Conservation (phyloP, 2,113 vertebrate species). For the Clarias gariepinus region DNA sequence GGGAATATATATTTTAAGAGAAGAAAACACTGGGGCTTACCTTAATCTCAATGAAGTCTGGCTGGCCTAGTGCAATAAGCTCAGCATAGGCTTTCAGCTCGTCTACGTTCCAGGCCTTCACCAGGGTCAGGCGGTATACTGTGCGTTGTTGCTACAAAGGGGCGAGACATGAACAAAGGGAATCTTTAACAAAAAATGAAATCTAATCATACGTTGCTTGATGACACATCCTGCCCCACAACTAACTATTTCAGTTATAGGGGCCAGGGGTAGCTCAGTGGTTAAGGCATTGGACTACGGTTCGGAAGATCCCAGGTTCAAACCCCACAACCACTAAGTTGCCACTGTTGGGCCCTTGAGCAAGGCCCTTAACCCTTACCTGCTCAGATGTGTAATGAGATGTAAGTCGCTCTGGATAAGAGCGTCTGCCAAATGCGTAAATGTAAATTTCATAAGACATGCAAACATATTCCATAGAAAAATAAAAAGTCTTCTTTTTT, state of each 20-base stretch:
- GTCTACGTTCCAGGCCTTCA: slow-evolving; percentile 96
- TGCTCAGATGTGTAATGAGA: no score
- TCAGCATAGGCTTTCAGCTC: slow-evolving; percentile 88
- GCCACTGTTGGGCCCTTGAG: no score
- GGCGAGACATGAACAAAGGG: background rate
- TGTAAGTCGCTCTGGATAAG: no score
- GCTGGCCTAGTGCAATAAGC: slow-evolving; percentile 83
- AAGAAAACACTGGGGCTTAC: slow-evolving; percentile 65
- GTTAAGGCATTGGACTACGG: no score
- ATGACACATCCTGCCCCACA: background rate
- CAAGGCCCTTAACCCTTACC: no score
- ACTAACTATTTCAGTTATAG: background rate
- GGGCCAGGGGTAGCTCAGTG: no score
- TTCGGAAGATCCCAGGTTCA: no score
- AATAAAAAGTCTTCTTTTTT: background rate
- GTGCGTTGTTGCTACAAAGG: slow-evolving; percentile 84
- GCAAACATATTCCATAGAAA: background rate
- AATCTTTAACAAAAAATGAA: background rate
- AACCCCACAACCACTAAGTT: no score
- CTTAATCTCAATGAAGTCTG: slow-evolving; percentile 96
- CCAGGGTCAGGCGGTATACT: slow-evolving; percentile 89
- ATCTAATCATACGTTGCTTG: background rate
- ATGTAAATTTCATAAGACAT: background rate
- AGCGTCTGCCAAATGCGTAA: no score
- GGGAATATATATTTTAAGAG: background rate